Base-by-base conservation (phyloP, 2,113 vertebrate species). In the Carassius auratus region DNA sequence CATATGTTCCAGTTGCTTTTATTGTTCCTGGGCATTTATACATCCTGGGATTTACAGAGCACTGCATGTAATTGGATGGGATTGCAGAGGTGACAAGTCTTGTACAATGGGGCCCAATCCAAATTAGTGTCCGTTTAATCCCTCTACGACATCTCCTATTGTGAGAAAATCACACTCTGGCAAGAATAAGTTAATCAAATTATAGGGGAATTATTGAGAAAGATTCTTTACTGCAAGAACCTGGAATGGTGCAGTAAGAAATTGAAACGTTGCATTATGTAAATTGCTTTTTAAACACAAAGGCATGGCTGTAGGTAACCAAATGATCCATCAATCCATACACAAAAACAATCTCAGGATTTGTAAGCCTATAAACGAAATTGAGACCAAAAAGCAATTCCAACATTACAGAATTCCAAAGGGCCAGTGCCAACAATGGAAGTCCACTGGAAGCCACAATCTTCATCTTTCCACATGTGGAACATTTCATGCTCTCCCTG, bases 391-490 rank as follows among this genome's bases (percentile, higher is more conserved):
- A 48, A 36, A 83, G 42, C 38, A 36, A 83, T 66, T 66, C 23
- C 36, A 81, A 42, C 45, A 85, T 73, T 62, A 30, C 14, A 23
- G 4, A 55, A 74, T 76, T 73, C 61, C 55, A 74, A 64, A 85
- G 80, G 90, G 87, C 89, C 76, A 55, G 61, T 62, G 80, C 83
- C 84, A 91, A 89, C 89, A 88, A 89, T 33, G 88, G 90, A 92
- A 89, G 88, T 92, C 81, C 89, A 92, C 91, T 92, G 92, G 93
- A 94, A 94, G 92, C 93, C 93, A 88, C 92, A 92, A 93, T 92
- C 92, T 94, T 93, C 92, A 92, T 92, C 89, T 93, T 91, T 93
- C 92, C 91, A 92, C 86, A 90, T 92, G 94, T 93, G 92, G 93
- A 95, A 93, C 93, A 88, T 93, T 93, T 92, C 89, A 92, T 92